These are phyloP conservation scores for Zalophus californianus DNA, from an alignment of 2,797 vertebrate genomes.

Conservation along the genomic window DNA sequence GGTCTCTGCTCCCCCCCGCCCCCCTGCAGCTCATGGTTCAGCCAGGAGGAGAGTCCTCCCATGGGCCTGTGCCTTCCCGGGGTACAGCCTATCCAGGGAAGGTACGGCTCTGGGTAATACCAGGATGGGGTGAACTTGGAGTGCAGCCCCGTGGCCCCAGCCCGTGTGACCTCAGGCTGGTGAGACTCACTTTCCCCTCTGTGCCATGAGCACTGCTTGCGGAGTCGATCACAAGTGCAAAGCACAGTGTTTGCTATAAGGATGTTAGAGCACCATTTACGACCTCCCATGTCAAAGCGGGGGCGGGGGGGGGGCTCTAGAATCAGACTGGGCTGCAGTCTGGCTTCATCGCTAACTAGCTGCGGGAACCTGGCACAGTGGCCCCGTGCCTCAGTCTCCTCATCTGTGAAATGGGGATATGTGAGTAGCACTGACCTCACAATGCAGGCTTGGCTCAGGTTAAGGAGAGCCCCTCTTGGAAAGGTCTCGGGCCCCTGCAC, in stretches of 20 bases:
- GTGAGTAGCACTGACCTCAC: rapidly evolving
- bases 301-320: background rate
- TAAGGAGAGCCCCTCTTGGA: background rate
- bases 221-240: rapidly evolving
- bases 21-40: background rate
- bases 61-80: background rate
- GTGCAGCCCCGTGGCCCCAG: rapidly evolving
- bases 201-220: background rate
- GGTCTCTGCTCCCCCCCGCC: background rate
- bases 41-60: background rate
- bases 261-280: rapidly evolving
- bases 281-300: background rate
- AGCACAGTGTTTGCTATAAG: background rate
- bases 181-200: background rate
- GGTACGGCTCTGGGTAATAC: rapidly evolving
- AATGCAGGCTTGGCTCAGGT: rapidly evolving
- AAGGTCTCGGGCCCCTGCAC: background rate
- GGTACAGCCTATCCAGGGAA: background rate
- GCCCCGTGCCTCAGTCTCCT: background rate
- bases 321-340: background rate
- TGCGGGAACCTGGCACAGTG: background rate
- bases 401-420: background rate
- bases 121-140: rapidly evolving
- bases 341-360: rapidly evolving
- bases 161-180: background rate